phyloP scores from a whole-genome alignment of 1,140 invertebrate species.

The Nautilus pompilius region DNA sequence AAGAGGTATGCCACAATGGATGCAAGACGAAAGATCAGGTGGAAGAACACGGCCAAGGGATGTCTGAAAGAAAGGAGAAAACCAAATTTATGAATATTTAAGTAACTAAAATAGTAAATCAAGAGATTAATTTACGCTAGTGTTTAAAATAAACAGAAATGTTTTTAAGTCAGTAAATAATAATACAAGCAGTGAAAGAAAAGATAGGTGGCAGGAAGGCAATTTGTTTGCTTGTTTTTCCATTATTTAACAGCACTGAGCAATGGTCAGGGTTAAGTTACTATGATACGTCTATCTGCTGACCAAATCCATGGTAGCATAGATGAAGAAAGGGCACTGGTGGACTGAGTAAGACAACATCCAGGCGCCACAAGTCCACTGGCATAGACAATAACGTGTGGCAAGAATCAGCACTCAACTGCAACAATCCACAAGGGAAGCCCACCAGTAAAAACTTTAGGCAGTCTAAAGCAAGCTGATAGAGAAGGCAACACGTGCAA shows the following conservation, averaged over 20 bases:
- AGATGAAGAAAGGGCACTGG: too few species aligned
- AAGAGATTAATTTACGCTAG: neutral
- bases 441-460: too few species aligned
- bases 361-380: too few species aligned
- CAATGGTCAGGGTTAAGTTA: too few species aligned
- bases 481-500: too few species aligned
- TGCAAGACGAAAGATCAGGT: constrained; percentile 78
- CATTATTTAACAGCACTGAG: neutral
- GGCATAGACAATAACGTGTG: too few species aligned
- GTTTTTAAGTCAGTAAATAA: constrained; percentile 2
- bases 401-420: too few species aligned
- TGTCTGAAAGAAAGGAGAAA: constrained; percentile 39
- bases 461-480: too few species aligned
- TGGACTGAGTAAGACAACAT: too few species aligned
- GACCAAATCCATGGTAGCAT: too few species aligned
- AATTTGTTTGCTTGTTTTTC: neutral
- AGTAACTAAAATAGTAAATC: constrained; percentile 7
- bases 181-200: neutral
- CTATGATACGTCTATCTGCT: too few species aligned
- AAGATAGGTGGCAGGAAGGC: neutral
- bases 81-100: constrained; percentile 1
- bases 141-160: neutral
- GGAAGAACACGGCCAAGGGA: constrained; percentile 57
- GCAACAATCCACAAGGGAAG: too few species aligned
- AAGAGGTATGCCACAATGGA: constrained; percentile 84